Percentiles rank a stretch among this genome's conserved stretches.
Evolutionary conservation across 2,797 vertebrate species (phyloP).

Genomic region (Poeciliopsis gracilis): DNA sequence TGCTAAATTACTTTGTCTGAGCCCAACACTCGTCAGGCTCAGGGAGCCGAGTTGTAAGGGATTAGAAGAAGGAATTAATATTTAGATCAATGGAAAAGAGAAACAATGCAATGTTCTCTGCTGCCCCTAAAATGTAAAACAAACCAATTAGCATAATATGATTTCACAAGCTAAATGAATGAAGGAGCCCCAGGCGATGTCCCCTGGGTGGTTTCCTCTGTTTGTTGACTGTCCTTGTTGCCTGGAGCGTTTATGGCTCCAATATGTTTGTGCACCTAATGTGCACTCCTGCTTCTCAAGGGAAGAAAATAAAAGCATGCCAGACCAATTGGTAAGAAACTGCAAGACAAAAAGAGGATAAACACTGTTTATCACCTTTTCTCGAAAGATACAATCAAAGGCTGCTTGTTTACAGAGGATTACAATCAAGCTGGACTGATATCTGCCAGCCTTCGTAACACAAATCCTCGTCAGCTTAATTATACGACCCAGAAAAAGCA

Average conservation of each 20-base stretch:
- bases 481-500: slow-evolving; percentile 12
- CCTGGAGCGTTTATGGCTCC: slow-evolving; percentile 12
- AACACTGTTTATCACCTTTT: slow-evolving; percentile 32
- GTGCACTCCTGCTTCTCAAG: background rate
- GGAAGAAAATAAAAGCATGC: slow-evolving; percentile 23
- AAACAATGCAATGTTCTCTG: slow-evolving; percentile 60
- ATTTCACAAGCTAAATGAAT: slow-evolving; percentile 54
- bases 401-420: slow-evolving; percentile 48
- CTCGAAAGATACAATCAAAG: slow-evolving; percentile 44
- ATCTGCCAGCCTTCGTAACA: slow-evolving; percentile 47
- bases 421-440: slow-evolving; percentile 38
- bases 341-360: slow-evolving; percentile 16
- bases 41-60: slow-evolving; percentile 64
- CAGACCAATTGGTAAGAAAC: slow-evolving; percentile 12
- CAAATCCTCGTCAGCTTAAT: slow-evolving; percentile 39
- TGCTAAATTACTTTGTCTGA: slow-evolving; percentile 70
- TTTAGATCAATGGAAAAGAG: slow-evolving; percentile 58
- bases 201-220: slow-evolving; percentile 8
- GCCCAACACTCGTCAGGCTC: slow-evolving; percentile 64
- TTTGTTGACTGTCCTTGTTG: slow-evolving; percentile 30
- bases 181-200: slow-evolving; percentile 15
- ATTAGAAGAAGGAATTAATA: slow-evolving; percentile 67
- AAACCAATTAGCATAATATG: slow-evolving; percentile 60
- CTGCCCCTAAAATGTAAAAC: slow-evolving; percentile 46
- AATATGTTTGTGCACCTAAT: slow-evolving; percentile 29